Base-by-base conservation (phyloP, 2,113 vertebrate species). In the Mungos mungo region DNA sequence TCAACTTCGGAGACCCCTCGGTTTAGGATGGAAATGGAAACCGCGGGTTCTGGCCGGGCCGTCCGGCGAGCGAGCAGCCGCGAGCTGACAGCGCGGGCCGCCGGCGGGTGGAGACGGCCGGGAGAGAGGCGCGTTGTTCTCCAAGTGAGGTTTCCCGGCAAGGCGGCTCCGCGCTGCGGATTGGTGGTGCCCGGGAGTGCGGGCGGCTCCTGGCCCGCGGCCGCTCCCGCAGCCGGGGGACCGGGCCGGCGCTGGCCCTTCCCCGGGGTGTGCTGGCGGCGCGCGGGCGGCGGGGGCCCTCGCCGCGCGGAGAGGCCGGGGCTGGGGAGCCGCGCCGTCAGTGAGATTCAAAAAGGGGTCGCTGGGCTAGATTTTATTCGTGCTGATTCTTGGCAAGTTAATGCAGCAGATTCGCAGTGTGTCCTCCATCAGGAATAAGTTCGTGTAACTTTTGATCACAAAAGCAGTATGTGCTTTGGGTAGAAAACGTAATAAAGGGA, bases 1-100 rank as follows among this genome's bases (percentile, higher is more conserved):
- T 98, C 92, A 96, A 95, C 93, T 98, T 97, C 88, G 35, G 93
- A 84, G 80, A 71, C 35, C 74, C 85, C 50, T 77, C 1, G 52
- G 65, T 80, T n/a, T 81, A n/a, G 85, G 69, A 33, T 94, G 90
- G 65, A 74, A 90, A 77, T 52, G 47, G 80, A 60, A 91, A 86
- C 72, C 96, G 76, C 5, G 69, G 41, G 33, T 68, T 86, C 60
- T 82, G 16, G 71, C n/a, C 29, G 19, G 54, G 93, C 68, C 19
- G 23, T 68, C 86, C 47, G 47, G 89, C 23, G 82, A 38, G 81
- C 57, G 1, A 31, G 86, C 97, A 15, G 85, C 71, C 8, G 81
- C 65, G 88, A 41, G 93, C 68, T 92, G 93, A 88, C 92, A 63
- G 93, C 81, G 57, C 88, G 29, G 35, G 91, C 77, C 8, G 88